Evolutionary conservation across 2,888 invertebrate species (phyloP), one percentile per base, ranked within the genome.

Genomic region (Maniola hyperantus): DNA sequence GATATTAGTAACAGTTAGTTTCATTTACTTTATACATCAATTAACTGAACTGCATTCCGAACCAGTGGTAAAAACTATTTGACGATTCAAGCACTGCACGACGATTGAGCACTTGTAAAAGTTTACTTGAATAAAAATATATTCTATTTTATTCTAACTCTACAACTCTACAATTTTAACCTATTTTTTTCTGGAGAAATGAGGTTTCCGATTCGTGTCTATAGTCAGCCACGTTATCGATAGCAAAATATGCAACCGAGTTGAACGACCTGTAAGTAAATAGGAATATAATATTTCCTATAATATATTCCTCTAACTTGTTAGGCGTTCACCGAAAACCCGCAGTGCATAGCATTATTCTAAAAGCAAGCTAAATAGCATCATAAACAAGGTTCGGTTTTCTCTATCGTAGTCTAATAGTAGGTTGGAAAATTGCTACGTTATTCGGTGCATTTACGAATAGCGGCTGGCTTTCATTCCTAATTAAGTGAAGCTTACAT

Each of bases 361-460:
- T 51, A 64, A 63, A 71, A 64, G 55, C 53, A 59, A 68, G 64
- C 70, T 62, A 62, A 53, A 62, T 67, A 65, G 18, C 15, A 13
- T 50, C 46, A 64, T 55, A 50, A 65, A 67, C 63, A 70, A 68
- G 68, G 68, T 71, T 67, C 68, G 73, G 67, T 72, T 71, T 72
- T 55, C 65, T 61, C 26, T 70, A 66, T 18, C 51, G 46, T 59
- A 39, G 42, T 67, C 68, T 69, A 68, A 72, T 70, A 48, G 70
- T 68, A 53, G 68, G 66, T 62, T 68, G 66, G 68, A 71, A 66
- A 72, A 68, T 71, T 70, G 69, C 69, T 71, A 65, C 63, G 72
- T 71, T 72, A 71, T 72, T 72, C 71, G 58, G 69, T 71, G 70
- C 71, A 73, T 72, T 73, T 72, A 67, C 67, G 70, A 66, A 73